phyloP scores from a whole-genome alignment of 2,113 vertebrate genomes.

The Leucosticte australis region DNA sequence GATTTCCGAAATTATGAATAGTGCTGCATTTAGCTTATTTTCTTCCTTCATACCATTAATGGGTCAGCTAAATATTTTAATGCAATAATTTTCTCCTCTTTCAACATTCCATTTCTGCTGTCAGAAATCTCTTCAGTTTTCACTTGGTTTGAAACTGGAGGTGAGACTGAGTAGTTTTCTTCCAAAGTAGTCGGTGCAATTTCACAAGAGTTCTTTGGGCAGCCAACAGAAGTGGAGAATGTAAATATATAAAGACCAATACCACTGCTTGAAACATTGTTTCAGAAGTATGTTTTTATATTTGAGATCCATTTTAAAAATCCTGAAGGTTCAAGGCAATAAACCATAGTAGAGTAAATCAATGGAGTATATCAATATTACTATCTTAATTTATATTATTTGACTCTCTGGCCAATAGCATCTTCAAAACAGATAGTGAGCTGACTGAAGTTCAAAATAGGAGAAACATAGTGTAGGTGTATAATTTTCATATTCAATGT shows the following conservation, averaged over 20 bases:
- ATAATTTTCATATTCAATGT: neutral
- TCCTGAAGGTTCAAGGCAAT: neutral
- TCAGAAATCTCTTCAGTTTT: neutral
- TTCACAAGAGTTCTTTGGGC: constrained; percentile 2
- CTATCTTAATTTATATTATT: neutral
- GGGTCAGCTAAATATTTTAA: neutral
- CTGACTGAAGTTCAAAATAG: neutral
- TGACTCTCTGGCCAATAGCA: neutral
- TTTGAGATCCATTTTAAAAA: neutral
- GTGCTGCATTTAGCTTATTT: neutral
- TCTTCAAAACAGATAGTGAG: neutral
- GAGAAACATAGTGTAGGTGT: neutral
- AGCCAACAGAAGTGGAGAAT: neutral
- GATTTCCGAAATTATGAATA: neutral
- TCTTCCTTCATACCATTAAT: neutral
- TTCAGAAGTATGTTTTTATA: neutral
- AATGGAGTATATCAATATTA: neutral
- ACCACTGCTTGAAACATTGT: neutral
- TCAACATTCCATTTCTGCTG: neutral
- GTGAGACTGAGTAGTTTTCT: neutral
- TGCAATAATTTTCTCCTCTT: neutral
- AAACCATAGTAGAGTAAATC: neutral
- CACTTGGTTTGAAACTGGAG: neutral
- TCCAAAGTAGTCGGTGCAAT: neutral
- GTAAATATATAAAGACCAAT: neutral